phyloP scores from a whole-genome alignment of 2,888 invertebrate species.

The Leucophora obtusa region DNA sequence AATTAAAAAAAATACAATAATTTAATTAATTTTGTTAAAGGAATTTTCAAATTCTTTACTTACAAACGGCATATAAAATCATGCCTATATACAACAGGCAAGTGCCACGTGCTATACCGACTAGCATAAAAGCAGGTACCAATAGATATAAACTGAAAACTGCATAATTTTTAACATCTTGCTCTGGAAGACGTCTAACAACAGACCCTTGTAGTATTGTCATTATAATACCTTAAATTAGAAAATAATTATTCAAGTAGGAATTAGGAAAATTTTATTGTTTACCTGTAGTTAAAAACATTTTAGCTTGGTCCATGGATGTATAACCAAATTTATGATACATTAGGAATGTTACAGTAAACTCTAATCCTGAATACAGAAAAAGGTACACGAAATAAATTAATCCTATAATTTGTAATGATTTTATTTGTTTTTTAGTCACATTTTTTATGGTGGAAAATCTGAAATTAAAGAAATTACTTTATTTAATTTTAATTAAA shows the following conservation, averaged over 20 bases:
- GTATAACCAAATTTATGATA: slow-evolving; percentile 94
- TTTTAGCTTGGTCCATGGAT: slow-evolving; percentile 98
- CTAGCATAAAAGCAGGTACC: slow-evolving; percentile 90
- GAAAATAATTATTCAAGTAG: not conserved
- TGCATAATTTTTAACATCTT: slow-evolving; percentile 85
- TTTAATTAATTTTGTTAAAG: not conserved
- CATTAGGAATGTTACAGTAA: slow-evolving; percentile 97
- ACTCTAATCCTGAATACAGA: slow-evolving; percentile 97
- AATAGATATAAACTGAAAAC: slow-evolving; percentile 89
- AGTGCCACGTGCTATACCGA: slow-evolving; percentile 85
- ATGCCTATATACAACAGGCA: slow-evolving; percentile 88
- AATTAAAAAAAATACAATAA: slow-evolving; percentile 56
- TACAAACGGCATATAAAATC: slow-evolving; percentile 92
- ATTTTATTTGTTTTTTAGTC: slow-evolving; percentile 81
- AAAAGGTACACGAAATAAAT: slow-evolving; percentile 95
- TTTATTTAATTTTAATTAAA: not conserved
- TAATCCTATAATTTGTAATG: slow-evolving; percentile 84
- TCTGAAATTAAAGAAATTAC: slow-evolving; percentile 75
- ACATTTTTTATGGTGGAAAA: slow-evolving; percentile 85
- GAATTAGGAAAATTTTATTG: not conserved
- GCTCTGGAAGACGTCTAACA: slow-evolving; percentile 87
- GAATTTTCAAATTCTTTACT: slow-evolving; percentile 77
- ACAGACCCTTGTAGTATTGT: slow-evolving; percentile 93
- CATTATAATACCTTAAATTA: slow-evolving; percentile 87
- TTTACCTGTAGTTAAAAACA: slow-evolving; percentile 95